These are phyloP conservation scores for Callaeas wilsoni DNA, from an alignment of 2,113 vertebrate species.

Conservation along the genomic window DNA sequence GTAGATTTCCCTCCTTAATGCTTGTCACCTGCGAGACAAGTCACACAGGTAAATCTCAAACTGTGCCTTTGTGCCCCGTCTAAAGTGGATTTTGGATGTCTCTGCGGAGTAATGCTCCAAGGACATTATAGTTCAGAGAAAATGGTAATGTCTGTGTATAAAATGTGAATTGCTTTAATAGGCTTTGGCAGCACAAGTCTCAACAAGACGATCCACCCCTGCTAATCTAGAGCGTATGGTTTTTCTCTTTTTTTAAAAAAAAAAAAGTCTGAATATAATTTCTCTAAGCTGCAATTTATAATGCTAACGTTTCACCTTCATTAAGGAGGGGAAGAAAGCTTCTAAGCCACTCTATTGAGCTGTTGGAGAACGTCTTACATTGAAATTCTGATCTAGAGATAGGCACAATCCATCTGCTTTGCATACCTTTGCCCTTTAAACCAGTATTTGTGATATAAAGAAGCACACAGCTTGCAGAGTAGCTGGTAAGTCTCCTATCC, in stretches of 20 bases:
- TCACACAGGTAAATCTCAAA: constrained; percentile 49
- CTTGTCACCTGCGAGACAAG: constrained; percentile 50
- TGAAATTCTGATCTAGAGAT: constrained; percentile 26
- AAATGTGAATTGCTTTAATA: constrained; percentile 59
- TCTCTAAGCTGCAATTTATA: constrained; percentile 43
- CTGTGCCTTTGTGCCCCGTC: constrained; percentile 20
- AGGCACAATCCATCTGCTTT: constrained; percentile 11
- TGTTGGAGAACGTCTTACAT: neutral
- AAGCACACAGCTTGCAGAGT: neutral
- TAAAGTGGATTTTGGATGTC: constrained; percentile 57
- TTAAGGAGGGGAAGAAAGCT: neutral
- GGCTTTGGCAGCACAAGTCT: constrained; percentile 38
- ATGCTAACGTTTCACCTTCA: constrained; percentile 17
- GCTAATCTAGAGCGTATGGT: neutral
- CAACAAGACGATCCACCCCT: constrained; percentile 39
- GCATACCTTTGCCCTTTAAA: constrained; percentile 45
- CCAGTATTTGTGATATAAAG: neutral
- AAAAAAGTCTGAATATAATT: neutral
- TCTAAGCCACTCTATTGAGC: neutral
- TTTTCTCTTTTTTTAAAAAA: neutral
- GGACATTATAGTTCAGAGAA: constrained; percentile 33
- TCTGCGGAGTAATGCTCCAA: constrained; percentile 46
- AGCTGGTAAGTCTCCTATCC: neutral
- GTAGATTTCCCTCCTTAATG: constrained; percentile 45
- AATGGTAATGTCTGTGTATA: constrained; percentile 59